Evolutionary conservation across 2,113 vertebrate genomes (phyloP), one percentile per base, ranked within the genome.

Genomic region (Callipepla squamata): DNA sequence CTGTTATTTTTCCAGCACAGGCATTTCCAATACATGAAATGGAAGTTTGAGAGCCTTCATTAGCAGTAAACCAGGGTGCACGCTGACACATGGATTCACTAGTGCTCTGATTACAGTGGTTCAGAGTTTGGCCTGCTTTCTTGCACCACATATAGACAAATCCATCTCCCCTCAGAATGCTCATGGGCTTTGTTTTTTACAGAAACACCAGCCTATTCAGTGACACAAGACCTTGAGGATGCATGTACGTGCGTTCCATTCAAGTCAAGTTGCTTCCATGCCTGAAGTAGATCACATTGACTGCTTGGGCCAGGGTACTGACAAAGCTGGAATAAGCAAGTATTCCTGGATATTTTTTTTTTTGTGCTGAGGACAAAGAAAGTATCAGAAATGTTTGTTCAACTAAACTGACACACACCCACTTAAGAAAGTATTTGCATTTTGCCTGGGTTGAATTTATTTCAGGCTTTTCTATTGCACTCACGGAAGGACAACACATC

Each of bases 401-500:
- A 57, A 28, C 65, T 82, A 18, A 89, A 36, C 5, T 66, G 55
- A 38, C 44, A 38, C 48, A 38, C 36, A n/a, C 11, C 48, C 1
- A 23, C 73, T 40, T 28, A 55, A 78, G 85, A 89, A 85, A 40
- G 48, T 10, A 66, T 21, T n/a, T 69, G 74, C 69, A 25, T 32
- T 87, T 61, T 68, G 63, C 58, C 47, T 22, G 75, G 40, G 55
- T 81, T 87, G 77, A 85, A 90, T 85, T 89, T 22, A 57, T 44
- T 22, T 50, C 47, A 92, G 69, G 47, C 62, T 58, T 70, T 77
- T 85, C 80, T 62, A 40, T 53, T 85, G 82, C 51, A 72, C n/a
- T 89, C 87, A 36, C 26, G 28, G 40, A 85, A 67, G 80, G 74
- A 91, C 95, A 92, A 81, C 20, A 23, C 16, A 88, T 86, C 58